phyloP scores from a whole-genome alignment of 2,797 vertebrate species.

The Microhierax caerulescens region DNA sequence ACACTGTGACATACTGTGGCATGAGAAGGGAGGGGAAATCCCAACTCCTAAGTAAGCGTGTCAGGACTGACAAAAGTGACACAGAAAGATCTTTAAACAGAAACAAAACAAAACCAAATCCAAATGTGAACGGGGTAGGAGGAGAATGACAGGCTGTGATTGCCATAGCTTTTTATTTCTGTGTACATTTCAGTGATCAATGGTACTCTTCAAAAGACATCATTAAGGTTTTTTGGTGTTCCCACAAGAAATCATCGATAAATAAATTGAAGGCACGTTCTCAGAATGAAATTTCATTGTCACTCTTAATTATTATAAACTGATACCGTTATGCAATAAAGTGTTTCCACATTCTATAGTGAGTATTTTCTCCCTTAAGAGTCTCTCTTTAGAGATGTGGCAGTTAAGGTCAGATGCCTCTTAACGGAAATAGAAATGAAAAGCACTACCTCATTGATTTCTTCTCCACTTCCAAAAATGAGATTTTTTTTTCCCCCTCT shows the following conservation, averaged over 20 bases:
- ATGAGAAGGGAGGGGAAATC: neutral
- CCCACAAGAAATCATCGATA: neutral
- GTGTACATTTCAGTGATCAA: neutral
- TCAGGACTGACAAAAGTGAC: neutral
- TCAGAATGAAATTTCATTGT: neutral
- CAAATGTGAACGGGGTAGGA: neutral
- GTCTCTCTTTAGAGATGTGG: neutral
- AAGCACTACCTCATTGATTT: slow-evolving; percentile 41
- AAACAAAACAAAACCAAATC: neutral
- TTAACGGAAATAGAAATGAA: slow-evolving; percentile 48
- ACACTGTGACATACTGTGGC: neutral
- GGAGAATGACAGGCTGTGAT: neutral
- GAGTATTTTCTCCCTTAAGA: neutral
- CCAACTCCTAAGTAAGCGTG: neutral
- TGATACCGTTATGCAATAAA: neutral
- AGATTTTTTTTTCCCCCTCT: neutral
- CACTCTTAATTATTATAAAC: neutral
- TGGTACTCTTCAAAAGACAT: neutral
- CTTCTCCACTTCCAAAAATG: slow-evolving; percentile 38
- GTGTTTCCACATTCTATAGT: neutral
- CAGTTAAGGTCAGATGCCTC: slow-evolving; percentile 16
- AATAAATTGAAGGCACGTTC: neutral
- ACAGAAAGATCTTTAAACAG: neutral
- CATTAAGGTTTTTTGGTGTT: neutral
- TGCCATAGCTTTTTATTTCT: neutral